Evolutionary conservation across 2,888 invertebrate genomes (phyloP).

Genomic region (Tupiocoris notatus): DNA sequence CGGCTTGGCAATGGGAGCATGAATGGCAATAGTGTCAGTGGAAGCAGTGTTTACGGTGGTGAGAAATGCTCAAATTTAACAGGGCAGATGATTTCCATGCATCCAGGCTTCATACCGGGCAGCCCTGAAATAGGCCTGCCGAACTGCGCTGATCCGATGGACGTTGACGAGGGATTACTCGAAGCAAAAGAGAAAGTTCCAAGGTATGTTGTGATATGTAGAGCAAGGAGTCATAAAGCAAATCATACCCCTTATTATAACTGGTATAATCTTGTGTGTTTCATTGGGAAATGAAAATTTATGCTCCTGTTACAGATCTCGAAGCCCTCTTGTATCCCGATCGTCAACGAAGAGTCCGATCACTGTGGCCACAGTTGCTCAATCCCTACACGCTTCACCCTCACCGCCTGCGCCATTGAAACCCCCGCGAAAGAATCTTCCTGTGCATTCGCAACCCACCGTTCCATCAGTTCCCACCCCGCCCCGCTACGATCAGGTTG

Average conservation of each 20-base stretch:
- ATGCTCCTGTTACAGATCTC: constrained; percentile 56
- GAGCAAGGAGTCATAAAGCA: too few relatives aligned
- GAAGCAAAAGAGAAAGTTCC: not conserved
- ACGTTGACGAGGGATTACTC: constrained; percentile 28
- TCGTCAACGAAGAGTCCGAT: constrained; percentile 56
- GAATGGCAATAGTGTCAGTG: not conserved
- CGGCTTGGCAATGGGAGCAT: constrained; percentile 58
- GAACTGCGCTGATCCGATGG: not conserved
- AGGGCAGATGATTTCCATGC: too few relatives aligned
- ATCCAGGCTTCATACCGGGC: not conserved
- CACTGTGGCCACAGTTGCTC: constrained; percentile 40
- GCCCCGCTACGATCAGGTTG: constrained; percentile 68
- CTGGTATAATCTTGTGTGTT: too few relatives aligned
- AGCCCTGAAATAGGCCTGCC: constrained; percentile 22
- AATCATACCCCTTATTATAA: too few relatives aligned
- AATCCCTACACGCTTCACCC: too few relatives aligned
- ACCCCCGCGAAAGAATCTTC: constrained; percentile 59
- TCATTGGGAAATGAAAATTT: too few relatives aligned
- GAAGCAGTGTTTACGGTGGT: not conserved
- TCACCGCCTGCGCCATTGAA: constrained; percentile 60
- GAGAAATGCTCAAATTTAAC: too few relatives aligned
- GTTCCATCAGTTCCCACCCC: not conserved
- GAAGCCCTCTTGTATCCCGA: constrained; percentile 75
- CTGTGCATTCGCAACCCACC: constrained; percentile 57
- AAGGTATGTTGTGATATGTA: too few relatives aligned